Base-by-base conservation (phyloP, 2,888 invertebrate genomes). In the Emesis furor region DNA sequence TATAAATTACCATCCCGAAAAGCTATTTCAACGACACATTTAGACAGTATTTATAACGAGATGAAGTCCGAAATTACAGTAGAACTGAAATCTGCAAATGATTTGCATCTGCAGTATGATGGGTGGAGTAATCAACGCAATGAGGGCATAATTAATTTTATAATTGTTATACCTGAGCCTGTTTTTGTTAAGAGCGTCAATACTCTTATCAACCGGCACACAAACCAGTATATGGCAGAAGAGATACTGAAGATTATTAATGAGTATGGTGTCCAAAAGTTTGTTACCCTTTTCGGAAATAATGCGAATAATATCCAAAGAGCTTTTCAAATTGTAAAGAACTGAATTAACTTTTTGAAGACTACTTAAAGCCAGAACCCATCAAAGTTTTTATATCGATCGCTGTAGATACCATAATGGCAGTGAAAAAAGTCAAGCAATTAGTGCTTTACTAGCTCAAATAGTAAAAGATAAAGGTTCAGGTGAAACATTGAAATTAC, bases 401-500 rank as follows among this genome's bases (percentile, higher is more conserved):
- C 32, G 69, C 74, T 59, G 42, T 35, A 73, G 73, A 51, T 30
- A 73, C 67, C 2, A 78, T 78, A 78, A 78, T 67, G 67, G 59
- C 78, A 73, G 42, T 75, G 7, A 75, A 75, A 67, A 46, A 67
- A 46, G 37, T 14, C 67, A 75, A 67, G 12, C 14, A 46, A 46
- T 76, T 46, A 85, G 77, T 51, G 75, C 85, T 73, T 83, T 83
- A 79, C 79, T 83, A 75, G 78, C 80, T 65, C 78, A 86, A 71
- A 84, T 86, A 67, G 59, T 81, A 81, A 82, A 86, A 85, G 82
- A 88, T 73, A 86, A 82, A 76, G 76, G 79, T 74, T 76, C 84
- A 55, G 83, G 84, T 8, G 84, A 86, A 82, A 82, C 83, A 76
- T 78, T 87, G 68, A 88, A 88, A 77, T 82, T 86, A 68, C 86